Evolutionary conservation across 1,140 invertebrate species (phyloP), one percentile per base, ranked within the genome.

Genomic region (Meloidogyne floridensis): DNA sequence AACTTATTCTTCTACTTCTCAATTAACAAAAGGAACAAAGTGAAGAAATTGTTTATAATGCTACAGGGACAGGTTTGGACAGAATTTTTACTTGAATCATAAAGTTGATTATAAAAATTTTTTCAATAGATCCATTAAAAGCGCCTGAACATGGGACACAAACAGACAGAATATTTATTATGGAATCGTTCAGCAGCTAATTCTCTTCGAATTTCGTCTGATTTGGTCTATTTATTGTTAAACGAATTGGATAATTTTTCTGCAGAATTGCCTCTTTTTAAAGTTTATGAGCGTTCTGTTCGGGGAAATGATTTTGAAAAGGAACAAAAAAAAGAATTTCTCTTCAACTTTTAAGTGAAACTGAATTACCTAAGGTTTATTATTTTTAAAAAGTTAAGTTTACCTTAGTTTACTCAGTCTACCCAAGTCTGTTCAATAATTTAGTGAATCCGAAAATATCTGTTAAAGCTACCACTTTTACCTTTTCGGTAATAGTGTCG

Each of bases 71-170:
- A 74, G 53, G 43, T 74, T 74, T 54, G 32, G 0, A 2, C 32
- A 32, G 2, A n/a, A 13, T 73, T n/a, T 15, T n/a, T n/a, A n/a
- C n/a, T n/a, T n/a, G n/a, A n/a, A n/a, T n/a, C n/a, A n/a, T n/a
- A n/a, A n/a, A n/a, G n/a, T n/a, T n/a, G n/a, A n/a, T n/a, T n/a
- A n/a, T n/a, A n/a, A 32, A 32, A 32, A 32, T 32, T 32, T 69
- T 79, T 18, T 9, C 20, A 70, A 79, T 10, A 20, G 77, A 79
- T 20, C 77, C 77, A 79, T 53, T 71, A 54, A 54, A 47, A 72
- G 18, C 65, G 1, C 77, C 77, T 20, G 77, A 79, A 71, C 69
- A 53, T 43, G 18, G 11, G 8, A 79, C 77, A 13, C 77, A 79
- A 72, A 72, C 65, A 5, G 77, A 79, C n/a, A 51, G 18, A 69